Conservation (phyloP, 2,797 vertebrate genomes). For the Argyrosomus regius region DNA sequence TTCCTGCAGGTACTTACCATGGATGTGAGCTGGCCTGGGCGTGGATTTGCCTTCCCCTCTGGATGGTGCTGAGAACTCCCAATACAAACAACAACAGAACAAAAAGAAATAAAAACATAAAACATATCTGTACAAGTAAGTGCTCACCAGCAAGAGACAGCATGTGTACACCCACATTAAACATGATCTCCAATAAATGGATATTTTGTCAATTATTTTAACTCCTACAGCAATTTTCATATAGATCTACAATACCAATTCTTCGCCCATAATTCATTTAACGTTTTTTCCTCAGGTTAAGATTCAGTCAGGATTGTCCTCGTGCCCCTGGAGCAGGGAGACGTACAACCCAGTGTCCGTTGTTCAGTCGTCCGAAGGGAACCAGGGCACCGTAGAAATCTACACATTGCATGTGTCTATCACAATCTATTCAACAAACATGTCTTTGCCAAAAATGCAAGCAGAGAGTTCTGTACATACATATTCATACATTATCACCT, state of each 20-base stretch:
- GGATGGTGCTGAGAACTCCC: constrained; percentile 68
- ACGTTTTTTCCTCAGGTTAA: constrained; percentile 64
- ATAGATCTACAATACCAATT: constrained; percentile 78
- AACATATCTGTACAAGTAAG: constrained; percentile 87
- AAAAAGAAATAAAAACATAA: constrained; percentile 70
- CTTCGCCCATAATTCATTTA: constrained; percentile 64
- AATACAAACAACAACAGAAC: constrained; percentile 73
- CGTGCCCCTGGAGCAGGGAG: constrained; percentile 47
- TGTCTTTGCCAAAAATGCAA: constrained; percentile 88
- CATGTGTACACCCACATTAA: constrained; percentile 85
- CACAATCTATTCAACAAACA: constrained; percentile 78
- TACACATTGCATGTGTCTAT: constrained; percentile 74
- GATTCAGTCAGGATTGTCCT: constrained; percentile 61
- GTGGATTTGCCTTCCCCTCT: constrained; percentile 49
- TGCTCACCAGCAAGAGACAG: constrained; percentile 83
- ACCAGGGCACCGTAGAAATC: constrained; percentile 64
- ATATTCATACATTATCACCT: constrained; percentile 94
- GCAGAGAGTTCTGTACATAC: constrained; percentile 86
- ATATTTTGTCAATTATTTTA: constrained; percentile 76
- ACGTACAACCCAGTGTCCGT: constrained; percentile 51
- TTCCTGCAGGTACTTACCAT: constrained; percentile 64
- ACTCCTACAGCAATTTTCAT: constrained; percentile 77
- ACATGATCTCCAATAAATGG: constrained; percentile 80
- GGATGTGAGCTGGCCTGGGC: constrained; percentile 57
- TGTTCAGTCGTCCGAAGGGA: constrained; percentile 46